These are phyloP conservation scores for Trilocha varians DNA, from an alignment of 2,888 invertebrate species.

Conservation along the genomic window DNA sequence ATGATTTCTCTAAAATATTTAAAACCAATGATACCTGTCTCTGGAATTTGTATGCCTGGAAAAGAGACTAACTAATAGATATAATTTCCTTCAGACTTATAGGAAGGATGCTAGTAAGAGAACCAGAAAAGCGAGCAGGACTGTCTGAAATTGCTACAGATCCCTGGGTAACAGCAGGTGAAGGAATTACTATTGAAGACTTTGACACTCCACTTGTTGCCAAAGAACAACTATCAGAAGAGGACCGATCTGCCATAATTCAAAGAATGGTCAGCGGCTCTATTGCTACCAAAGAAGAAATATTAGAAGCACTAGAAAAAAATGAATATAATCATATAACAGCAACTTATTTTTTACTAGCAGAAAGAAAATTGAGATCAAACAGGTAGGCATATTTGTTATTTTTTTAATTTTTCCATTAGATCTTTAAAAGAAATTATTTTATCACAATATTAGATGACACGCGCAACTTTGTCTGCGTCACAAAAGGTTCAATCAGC, in stretches of 20 bases:
- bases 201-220: slow-evolving; percentile 86
- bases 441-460: too few relatives aligned
- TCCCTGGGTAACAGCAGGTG: slow-evolving; percentile 83
- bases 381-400: slow-evolving; percentile 73
- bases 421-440: not conserved
- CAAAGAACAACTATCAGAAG: slow-evolving; percentile 90
- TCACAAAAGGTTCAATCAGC: too few relatives aligned
- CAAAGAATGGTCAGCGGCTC: slow-evolving; percentile 97
- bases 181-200: slow-evolving; percentile 69
- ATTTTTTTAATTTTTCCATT: not conserved
- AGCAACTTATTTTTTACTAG: slow-evolving; percentile 96
- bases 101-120: slow-evolving; percentile 92
- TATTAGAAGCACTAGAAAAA: slow-evolving; percentile 92
- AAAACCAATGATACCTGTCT: not conserved
- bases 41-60: not conserved
- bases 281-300: slow-evolving; percentile 95
- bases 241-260: slow-evolving; percentile 92
- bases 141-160: slow-evolving; percentile 90
- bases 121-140: slow-evolving; percentile 92
- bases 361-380: slow-evolving; percentile 90
- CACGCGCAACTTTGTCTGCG: too few relatives aligned
- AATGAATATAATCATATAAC: slow-evolving; percentile 99
- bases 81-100: slow-evolving; percentile 78
- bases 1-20: not conserved
- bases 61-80: slow-evolving; percentile 5